Conservation (phyloP, 2,888 invertebrate genomes). For the Mesorhabditis spiculigera region DNA sequence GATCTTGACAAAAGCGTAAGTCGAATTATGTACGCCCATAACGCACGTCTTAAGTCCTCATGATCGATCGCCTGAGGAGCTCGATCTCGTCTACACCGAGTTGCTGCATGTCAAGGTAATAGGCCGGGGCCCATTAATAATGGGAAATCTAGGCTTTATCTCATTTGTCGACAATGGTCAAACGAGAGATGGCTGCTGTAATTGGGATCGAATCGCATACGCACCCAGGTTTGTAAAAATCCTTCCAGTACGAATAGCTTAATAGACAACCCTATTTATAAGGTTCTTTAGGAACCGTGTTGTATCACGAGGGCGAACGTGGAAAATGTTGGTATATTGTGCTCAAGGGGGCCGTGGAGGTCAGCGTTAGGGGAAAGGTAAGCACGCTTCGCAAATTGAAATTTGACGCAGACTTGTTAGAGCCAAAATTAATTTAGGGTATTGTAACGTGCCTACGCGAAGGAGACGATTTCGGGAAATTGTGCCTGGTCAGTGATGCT, state of each 20-base stretch:
- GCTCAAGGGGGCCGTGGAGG: constrained; percentile 77
- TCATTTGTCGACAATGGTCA: constrained; percentile 70
- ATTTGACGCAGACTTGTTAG: too few relatives aligned
- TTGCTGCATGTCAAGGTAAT: constrained; percentile 73
- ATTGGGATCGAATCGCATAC: constrained; percentile 78
- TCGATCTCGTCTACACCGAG: constrained; percentile 79
- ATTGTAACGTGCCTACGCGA: constrained; percentile 77
- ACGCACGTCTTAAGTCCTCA: constrained; percentile 66
- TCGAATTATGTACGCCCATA: constrained; percentile 26
- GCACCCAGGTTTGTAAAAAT: constrained; percentile 66
- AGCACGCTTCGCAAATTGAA: constrained; percentile 1
- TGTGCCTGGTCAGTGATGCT: constrained; percentile 79
- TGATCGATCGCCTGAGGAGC: constrained; percentile 75
- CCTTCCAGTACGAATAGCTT: too few relatives aligned
- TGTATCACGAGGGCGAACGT: constrained; percentile 71
- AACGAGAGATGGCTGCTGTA: constrained; percentile 72
- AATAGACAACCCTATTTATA: not conserved
- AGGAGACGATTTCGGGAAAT: constrained; percentile 82
- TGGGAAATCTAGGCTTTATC: constrained; percentile 66
- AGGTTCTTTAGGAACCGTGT: constrained; percentile 70
- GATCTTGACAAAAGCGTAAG: constrained; percentile 77
- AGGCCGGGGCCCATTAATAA: not conserved
- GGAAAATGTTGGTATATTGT: constrained; percentile 82
- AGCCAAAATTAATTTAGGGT: constrained; percentile 63
- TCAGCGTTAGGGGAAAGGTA: constrained; percentile 76